Base-by-base conservation (phyloP, 2,797 vertebrate species). In the Calcarius lapponicus region DNA sequence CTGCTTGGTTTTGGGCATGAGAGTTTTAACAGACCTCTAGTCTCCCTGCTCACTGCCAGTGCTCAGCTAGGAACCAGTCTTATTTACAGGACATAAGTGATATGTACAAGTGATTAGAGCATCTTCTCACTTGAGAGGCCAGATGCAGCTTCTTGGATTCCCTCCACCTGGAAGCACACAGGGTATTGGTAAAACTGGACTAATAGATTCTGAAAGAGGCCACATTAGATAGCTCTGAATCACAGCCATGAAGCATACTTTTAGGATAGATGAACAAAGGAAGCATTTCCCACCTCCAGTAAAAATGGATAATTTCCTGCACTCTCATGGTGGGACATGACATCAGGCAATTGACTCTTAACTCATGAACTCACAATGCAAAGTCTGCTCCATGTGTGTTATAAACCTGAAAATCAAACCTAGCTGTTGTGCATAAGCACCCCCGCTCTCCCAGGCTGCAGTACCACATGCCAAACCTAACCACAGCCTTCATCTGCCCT, bases 391-490 rank as follows among this genome's bases (percentile, higher is more conserved):
- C 25, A 17, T 8, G 18, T 10, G 32, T 3, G 9, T 20, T 43
- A 79, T 22, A n/a, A 72, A 74, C 36, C 38, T 60, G 62, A 70
- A 87, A 84, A 89, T 26, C 34, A 31, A 32, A 58, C 24, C 31
- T 14, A 13, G 28, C 47, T n/a, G 43, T 8, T 24, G 25, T 28
- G 5, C 19, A 50, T 8, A 29, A 86, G 50, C 32, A 9, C 13
- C 34, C 19, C 42, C 25, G 9, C 26, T 54, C 4, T 1, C 50
- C 36, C 15, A 42, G 38, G 54, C 50, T 48, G 29, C 29, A 70
- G 40, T 6, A 36, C 32, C 18, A n/a, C 0, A 0, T 3, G 9
- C 20, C 42, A 67, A 42, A 25, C 10, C 36, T 20, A 34, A 66
- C 56, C 3, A 3, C 2, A 8, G 22, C 0, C 0, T 14, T n/a